Percentiles rank a stretch among this genome's conserved stretches.
Conservation (phyloP, 1,140 invertebrate genomes). For the Atopsyche davidsoni region DNA sequence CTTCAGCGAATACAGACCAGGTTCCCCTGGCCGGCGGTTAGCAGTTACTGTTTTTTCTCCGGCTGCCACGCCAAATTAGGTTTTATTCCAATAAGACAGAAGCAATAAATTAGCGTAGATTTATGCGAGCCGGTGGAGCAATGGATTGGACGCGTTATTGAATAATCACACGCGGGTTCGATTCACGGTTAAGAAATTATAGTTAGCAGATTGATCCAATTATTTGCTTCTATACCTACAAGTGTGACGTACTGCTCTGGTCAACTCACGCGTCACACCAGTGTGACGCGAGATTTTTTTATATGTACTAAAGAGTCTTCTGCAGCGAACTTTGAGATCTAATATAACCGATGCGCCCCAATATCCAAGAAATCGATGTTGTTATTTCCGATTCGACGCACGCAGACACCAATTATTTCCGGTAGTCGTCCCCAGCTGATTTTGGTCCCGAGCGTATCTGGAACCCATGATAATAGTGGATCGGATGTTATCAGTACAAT, state of each 20-base stretch:
- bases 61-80: slow-evolving; percentile 19
- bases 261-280: not conserved
- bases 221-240: no score
- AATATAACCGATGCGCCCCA: not conserved
- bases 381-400: no score
- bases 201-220: no score
- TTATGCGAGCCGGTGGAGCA: slow-evolving; percentile 22
- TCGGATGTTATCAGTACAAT: no score
- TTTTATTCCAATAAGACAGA: slow-evolving; percentile 28
- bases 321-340: not conserved
- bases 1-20: not conserved
- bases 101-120: slow-evolving; percentile 30
- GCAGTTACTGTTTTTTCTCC: slow-evolving; percentile 3
- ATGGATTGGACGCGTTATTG: slow-evolving; percentile 25
- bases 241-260: not conserved
- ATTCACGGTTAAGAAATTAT: slow-evolving; percentile 23
- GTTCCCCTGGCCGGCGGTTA: not conserved
- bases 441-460: no score
- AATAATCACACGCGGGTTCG: slow-evolving; percentile 27
- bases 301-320: not conserved
- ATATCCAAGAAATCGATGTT: not conserved
- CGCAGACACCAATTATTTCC: no score
- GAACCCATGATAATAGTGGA: no score
- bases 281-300: not conserved
- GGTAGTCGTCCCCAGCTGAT: no score